Conservation (phyloP, 2,888 invertebrate species). For the Drosophila suboccidentalis region DNA sequence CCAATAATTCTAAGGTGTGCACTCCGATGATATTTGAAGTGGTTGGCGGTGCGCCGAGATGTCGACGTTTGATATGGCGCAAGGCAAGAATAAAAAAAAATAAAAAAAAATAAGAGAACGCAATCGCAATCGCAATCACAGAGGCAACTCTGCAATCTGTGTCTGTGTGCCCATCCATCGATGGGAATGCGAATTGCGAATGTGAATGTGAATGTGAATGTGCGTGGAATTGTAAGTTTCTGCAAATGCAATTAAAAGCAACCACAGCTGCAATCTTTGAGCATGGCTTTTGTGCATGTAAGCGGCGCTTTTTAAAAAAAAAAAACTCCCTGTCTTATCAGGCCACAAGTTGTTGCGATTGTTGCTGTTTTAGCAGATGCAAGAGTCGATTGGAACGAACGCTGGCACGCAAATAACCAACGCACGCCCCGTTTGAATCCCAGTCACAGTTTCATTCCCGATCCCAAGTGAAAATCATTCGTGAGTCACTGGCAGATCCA, state of each 20-base stretch:
- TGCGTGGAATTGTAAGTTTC: constrained; percentile 56
- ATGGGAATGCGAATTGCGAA: constrained; percentile 37
- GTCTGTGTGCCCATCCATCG: constrained; percentile 55
- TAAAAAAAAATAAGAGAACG: constrained; percentile 38
- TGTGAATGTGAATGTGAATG: constrained; percentile 31
- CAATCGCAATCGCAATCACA: constrained; percentile 42
- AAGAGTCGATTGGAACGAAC: constrained; percentile 63
- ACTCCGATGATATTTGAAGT: constrained; percentile 74
- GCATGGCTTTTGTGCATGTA: constrained; percentile 79
- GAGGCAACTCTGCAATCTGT: constrained; percentile 7
- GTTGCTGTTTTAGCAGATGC: constrained; percentile 73
- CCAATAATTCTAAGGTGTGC: constrained; percentile 83
- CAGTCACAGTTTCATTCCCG: constrained; percentile 17
- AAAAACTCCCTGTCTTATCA: constrained; percentile 64
- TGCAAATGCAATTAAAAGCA: constrained; percentile 77
- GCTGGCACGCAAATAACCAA: constrained; percentile 69
- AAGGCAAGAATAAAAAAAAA: constrained; percentile 48
- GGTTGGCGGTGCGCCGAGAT: constrained; percentile 69
- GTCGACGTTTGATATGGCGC: constrained; percentile 76
- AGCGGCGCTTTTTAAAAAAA: constrained; percentile 66
- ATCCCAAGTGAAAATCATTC: constrained; percentile 62
- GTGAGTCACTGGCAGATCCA: constrained; percentile 60
- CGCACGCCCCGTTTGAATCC: constrained; percentile 56
- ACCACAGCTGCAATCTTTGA: constrained; percentile 71
- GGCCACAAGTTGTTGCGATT: constrained; percentile 58